Conservation (phyloP, 2,113 vertebrate species). For the Cyanoramphus novaezelandiae region DNA sequence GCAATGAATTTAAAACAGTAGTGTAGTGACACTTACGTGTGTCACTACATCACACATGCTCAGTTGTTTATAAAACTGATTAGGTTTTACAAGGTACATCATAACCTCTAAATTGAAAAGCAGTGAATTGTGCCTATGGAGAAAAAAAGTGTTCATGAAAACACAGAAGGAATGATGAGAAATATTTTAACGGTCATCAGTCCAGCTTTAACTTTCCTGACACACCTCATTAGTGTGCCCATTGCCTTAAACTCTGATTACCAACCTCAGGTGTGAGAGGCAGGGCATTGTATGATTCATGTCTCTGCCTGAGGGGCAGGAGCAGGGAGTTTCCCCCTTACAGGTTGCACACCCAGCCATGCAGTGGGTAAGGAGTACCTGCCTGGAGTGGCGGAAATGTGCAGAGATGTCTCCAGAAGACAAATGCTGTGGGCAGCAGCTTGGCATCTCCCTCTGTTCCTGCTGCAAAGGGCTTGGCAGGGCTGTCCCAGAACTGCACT, state of each 20-base stretch:
- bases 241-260: neutral
- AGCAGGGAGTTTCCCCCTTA: neutral
- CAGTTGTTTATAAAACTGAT: slow-evolving; percentile 32
- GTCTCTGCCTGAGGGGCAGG: neutral
- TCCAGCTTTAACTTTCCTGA: neutral
- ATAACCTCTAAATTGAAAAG: slow-evolving; percentile 37
- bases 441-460: neutral
- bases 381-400: neutral
- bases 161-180: neutral
- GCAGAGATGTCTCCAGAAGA: neutral
- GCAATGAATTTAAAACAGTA: slow-evolving; percentile 64
- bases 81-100: neutral
- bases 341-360: rapidly evolving
- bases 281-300: rapidly evolving
- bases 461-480: neutral
- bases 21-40: neutral
- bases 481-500: neutral
- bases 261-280: neutral
- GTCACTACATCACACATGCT: slow-evolving; percentile 33
- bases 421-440: rapidly evolving
- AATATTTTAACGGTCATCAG: neutral
- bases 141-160: neutral
- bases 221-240: neutral
- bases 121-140: neutral
- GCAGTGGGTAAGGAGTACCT: rapidly evolving